Base-by-base conservation (phyloP, 2,113 vertebrate species). In the Thunnus maccoyii region DNA sequence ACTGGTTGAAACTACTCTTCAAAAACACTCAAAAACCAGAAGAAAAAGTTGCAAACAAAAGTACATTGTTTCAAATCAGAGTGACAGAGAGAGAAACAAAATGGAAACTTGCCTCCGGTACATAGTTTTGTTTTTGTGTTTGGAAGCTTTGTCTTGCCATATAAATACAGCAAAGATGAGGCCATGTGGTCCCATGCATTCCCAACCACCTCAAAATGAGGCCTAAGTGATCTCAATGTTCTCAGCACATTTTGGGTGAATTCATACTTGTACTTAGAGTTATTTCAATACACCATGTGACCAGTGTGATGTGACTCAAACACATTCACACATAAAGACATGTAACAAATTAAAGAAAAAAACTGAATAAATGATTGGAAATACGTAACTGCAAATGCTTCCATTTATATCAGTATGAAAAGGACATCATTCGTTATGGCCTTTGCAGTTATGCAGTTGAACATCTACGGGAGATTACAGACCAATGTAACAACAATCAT, bases 41-140 rank as follows among this genome's bases (percentile, higher is more conserved):
- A n/a, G 20, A 52, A 52, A 20, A 48, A 63, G 63, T 67, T 55
- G 18, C 16, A 62, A 78, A 65, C 41, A 32, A 58, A 56, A 66
- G 15, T 12, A 17, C 3, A 2, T 22, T 36, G 15, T 25, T 18
- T 27, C 15, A 68, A 50, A 62, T 84, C 10, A 25, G 11, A 66
- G 30, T 2, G 32, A n/a, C n/a, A 62, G 56, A 12, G 36, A 72
- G 32, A 66, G 25, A 66, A 69, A 63, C 10, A 61, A 44, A n/a
- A 80, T 69, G 57, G 56, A 76, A 72, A 76, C 16, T 48, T 0
- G 73, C 73, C 81, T 70, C 69, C 0, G 41, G 82, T 65, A 9
- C 36, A 55, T 60, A 22, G 15, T 54, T 69, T 64, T 44, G 51
- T 22, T 69, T 69, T 50, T 58, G 54, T 36, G 77, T 60, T 73